Percentiles rank a stretch among this genome's conserved stretches.
These are phyloP conservation scores for human (Homo sapiens) DNA, from an alignment of 2,113 vertebrate species.

Conservation along the genomic window DNA sequence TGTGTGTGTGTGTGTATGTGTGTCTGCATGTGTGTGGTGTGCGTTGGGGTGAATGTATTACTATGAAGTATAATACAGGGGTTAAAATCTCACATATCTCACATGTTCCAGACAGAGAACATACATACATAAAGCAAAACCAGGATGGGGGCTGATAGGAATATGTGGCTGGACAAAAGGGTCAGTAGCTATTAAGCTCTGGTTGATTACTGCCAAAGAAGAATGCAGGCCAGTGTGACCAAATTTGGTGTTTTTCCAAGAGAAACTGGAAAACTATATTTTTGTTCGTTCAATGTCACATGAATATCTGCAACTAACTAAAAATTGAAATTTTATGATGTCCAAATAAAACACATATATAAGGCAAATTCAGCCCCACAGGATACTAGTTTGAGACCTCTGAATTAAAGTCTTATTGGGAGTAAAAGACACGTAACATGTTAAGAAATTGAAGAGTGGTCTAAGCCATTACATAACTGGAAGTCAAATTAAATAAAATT, in stretches of 20 bases:
- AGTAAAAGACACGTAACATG: neutral
- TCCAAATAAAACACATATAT: neutral
- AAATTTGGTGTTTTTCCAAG: neutral
- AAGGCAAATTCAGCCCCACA: neutral
- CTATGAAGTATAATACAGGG: neutral
- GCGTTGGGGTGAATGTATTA: neutral
- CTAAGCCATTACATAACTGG: neutral
- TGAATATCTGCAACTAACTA: neutral
- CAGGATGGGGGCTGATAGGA: neutral
- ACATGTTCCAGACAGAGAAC: neutral
- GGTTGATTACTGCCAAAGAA: neutral
- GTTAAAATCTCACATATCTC: neutral
- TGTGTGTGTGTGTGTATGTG: neutral
- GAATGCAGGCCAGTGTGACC: neutral
- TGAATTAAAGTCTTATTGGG: neutral
- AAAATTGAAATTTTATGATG: neutral
- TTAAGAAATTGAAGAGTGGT: neutral
- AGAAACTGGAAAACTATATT: neutral
- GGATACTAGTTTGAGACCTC: neutral
- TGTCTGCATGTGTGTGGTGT: neutral
- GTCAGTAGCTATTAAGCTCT: neutral
- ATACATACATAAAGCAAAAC: neutral
- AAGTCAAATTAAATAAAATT: constrained; percentile 3
- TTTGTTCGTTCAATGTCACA: neutral
- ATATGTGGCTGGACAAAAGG: neutral